phyloP scores from a whole-genome alignment of 2,888 invertebrate genomes.

The Hyposoter didymator region DNA sequence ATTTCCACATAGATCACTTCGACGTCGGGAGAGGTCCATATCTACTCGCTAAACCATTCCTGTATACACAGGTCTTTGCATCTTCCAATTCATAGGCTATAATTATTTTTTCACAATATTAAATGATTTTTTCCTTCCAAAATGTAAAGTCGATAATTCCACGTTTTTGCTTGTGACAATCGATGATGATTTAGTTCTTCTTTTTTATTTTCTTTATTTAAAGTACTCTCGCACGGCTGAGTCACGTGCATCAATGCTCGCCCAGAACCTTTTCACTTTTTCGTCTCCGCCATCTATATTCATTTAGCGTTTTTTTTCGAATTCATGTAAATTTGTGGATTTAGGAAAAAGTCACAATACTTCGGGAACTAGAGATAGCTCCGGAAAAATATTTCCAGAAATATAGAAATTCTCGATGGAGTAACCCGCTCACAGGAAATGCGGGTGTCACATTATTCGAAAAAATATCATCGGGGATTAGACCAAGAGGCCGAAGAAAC shows the following conservation, averaged over 20 bases:
- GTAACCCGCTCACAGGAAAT: background rate
- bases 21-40: background rate
- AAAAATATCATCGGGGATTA: no score
- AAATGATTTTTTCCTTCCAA: background rate
- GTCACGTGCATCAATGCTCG: background rate
- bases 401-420: background rate
- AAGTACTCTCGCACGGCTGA: background rate
- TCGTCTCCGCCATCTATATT: background rate
- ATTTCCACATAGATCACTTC: slow-evolving; percentile 49
- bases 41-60: background rate
- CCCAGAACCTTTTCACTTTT: background rate
- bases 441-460: no score
- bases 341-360: background rate
- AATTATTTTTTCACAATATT: background rate
- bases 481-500: background rate
- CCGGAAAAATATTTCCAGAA: background rate
- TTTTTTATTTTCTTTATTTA: background rate
- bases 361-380: background rate
- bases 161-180: background rate
- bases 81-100: background rate
- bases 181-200: background rate
- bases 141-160: background rate
- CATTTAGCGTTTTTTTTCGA: background rate
- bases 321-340: background rate
- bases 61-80: background rate